Base-by-base conservation (phyloP, 2,797 vertebrate species). In the Lindbergichthys nudifrons region DNA sequence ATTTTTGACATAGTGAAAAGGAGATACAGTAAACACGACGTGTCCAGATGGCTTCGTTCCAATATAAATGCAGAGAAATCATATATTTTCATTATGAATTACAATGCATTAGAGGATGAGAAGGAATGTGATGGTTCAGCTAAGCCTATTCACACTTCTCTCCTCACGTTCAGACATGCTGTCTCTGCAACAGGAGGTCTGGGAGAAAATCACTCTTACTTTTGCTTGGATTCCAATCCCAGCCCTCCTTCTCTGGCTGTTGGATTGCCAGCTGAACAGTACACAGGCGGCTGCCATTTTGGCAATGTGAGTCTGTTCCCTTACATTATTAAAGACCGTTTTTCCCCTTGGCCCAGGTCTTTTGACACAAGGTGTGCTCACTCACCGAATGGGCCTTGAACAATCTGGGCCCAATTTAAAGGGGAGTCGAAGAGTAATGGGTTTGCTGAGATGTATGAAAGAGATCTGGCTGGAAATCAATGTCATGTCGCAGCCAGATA, bases 251-350 rank as follows among this genome's bases (percentile, higher is more conserved):
- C 75, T 53, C 62, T 71, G 48, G 75, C 75, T 82, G 79, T 82
- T 73, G 10, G 9, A 45, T 14, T 51, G 65, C 86, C 86, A 90
- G 67, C 70, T 87, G 79, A 89, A 82, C 81, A 87, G 75, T 59
- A 68, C 81, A 87, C 65, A 83, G 79, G 81, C 39, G 72, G 74
- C 83, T 86, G 88, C 87, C 86, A 89, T 89, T 84, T 89, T 91
- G 91, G 89, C 89, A 82, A 69, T 65, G 63, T 23, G 53, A 69
- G 54, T 70, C 73, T 86, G 85, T 88, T 87, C 82, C 82, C 71
- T 83, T 81, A 82, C 77, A 87, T 82, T 89, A 75, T 88, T 81
- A 88, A 87, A 85, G 60, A 50, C 73, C 81, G 65, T 83, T 84
- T 90, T 88, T 77, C 68, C 80, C 52, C 66, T 41, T 72, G 14